A percentile compares a stretch with the other conserved stretches of the same genome.
phyloP scores from a whole-genome alignment of 2,888 invertebrate species.

The Trachelus iudaicus region DNA sequence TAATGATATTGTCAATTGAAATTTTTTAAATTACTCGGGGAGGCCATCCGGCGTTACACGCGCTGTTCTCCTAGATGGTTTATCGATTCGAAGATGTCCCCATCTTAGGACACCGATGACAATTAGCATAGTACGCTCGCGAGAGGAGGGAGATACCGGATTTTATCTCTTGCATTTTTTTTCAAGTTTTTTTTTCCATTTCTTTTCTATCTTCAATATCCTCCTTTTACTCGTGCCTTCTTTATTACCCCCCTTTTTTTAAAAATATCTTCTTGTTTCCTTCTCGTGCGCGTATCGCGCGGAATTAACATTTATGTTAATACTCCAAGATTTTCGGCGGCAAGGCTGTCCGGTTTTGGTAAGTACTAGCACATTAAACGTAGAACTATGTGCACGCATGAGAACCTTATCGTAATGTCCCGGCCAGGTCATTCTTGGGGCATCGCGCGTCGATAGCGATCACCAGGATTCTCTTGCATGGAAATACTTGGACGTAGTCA shows the following conservation, averaged over 20 bases:
- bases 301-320: constrained; percentile 14
- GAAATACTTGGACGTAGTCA: not conserved
- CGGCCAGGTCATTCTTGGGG: not conserved
- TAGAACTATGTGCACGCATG: not conserved
- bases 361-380: not conserved
- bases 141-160: not conserved
- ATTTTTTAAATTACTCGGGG: too few relatives aligned
- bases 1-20: not conserved
- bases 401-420: not conserved
- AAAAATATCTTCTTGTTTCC: not conserved
- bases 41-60: too few relatives aligned
- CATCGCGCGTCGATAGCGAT: not conserved
- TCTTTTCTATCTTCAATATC: not conserved
- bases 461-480: not conserved
- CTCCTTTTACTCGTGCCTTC: not conserved
- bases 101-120: not conserved
- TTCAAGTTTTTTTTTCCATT: not conserved
- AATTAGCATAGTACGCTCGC: not conserved
- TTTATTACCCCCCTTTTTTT: not conserved
- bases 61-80: not conserved
- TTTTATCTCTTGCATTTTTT: not conserved
- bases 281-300: not conserved
- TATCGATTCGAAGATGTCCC: not conserved
- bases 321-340: constrained; percentile 8
- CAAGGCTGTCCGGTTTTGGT: constrained; percentile 1